Percentiles rank a stretch among this genome's conserved stretches.
These are phyloP conservation scores for Ploceus nigricollis DNA, from an alignment of 2,113 vertebrate species.

Conservation along the genomic window DNA sequence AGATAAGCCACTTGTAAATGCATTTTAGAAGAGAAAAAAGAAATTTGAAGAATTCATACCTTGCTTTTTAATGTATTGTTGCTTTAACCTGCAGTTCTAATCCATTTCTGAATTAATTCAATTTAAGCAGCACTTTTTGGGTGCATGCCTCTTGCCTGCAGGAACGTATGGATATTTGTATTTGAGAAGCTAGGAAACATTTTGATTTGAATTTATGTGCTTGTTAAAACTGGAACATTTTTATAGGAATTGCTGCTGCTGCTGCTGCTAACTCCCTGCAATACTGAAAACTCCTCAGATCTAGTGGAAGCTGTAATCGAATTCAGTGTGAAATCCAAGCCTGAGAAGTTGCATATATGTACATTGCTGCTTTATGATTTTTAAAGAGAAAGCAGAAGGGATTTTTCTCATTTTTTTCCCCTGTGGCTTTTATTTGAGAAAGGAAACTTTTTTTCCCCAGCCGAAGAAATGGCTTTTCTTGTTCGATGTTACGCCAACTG, in stretches of 20 bases:
- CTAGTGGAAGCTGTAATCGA: conserved; percentile 30
- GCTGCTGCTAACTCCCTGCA: conserved; percentile 64
- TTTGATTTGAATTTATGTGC: conserved; percentile 63
- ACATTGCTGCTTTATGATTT: conserved; percentile 62
- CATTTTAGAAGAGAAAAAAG: conserved; percentile 53
- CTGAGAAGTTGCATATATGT: conserved; percentile 60
- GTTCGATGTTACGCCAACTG: conserved; percentile 99
- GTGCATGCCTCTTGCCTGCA: conserved; percentile 50
- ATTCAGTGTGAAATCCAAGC: conserved; percentile 68
- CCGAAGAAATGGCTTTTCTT: conserved; percentile 95
- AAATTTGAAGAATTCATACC: conserved; percentile 49
- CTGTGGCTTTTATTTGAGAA: conserved; percentile 67
- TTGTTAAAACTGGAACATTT: conserved; percentile 67
- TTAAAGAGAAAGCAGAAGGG: conserved; percentile 64
- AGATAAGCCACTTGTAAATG: conserved; percentile 29
- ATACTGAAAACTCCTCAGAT: conserved; percentile 59
- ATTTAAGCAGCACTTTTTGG: conserved; percentile 47
- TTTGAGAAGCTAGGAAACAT: conserved; percentile 59
- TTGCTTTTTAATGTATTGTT: conserved; percentile 57
- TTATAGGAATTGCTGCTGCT: conserved; percentile 64
- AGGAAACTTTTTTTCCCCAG: conserved; percentile 80
- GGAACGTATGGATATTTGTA: conserved; percentile 40
- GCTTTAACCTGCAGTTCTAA: conserved; percentile 62
- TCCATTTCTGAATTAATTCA: conserved; percentile 50
- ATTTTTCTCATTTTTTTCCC: conserved; percentile 50